Evolutionary conservation across 2,113 vertebrate genomes (phyloP), one percentile per base, ranked within the genome.

Genomic region (Paedocypris sp.): DNA sequence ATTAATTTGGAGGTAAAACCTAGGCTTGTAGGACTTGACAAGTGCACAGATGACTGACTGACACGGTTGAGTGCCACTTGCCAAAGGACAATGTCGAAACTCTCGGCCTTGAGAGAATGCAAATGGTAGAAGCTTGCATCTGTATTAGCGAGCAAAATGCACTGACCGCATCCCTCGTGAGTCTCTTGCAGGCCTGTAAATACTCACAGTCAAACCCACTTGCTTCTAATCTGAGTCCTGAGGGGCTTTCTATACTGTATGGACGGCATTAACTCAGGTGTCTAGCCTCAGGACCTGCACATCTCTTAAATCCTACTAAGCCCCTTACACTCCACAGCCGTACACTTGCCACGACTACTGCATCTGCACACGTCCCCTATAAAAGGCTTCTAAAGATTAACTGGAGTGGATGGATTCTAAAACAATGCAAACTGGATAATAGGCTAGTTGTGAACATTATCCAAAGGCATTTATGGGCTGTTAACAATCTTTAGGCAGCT

Each of bases 21-120:
- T 43, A 39, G 60, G 70, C 66, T 73, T 71, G 6, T 18, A 66
- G 51, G 62, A 61, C 33, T 41, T 59, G 52, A 51, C 62, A 32
- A 63, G 54, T 50, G 43, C 64, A 73, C 60, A 69, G 67, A 71
- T 73, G 72, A 53, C 66, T 73, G 70, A 74, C 53, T 77, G 75
- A 72, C 70, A 68, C 60, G 35, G 59, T 35, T 39, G 28, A 67
- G 32, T 38, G 53, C 46, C 61, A 52, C 45, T 66, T 43, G 64
- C 59, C 31, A 45, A 32, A 43, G 63, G 45, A 35, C 48, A 18
- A 1, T 16, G 60, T 16, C 20, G 38, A 50, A 43, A 22, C 9
- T n/a, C 20, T 22, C 6, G 16, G 38, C 32, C 26, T 19, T 20
- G 32, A 41, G 12, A 43, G 20, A 26, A 42, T 51, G 48, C 15